Evolutionary conservation across 2,888 invertebrate genomes (phyloP), one percentile per base, ranked within the genome.

Genomic region (Trachelus troglodyta): DNA sequence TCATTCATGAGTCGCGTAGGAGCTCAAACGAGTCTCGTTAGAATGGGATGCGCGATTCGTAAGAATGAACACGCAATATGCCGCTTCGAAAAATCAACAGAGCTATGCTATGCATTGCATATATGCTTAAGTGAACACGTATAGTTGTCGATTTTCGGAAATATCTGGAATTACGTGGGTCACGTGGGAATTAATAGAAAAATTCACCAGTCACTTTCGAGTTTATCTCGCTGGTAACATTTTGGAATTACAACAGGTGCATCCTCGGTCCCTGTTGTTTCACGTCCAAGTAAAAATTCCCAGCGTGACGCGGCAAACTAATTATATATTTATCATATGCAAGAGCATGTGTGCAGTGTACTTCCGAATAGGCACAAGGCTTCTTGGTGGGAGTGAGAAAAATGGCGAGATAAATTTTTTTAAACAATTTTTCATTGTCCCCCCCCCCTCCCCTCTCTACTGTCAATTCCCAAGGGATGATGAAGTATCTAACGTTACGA

Each of bases 1-100:
- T 73, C 76, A 79, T 78, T 78, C 79, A 79, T 77, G 79, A 69
- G 76, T 56, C 73, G 77, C 69, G 56, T 56, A 9, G 56, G 23
- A 56, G 56, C 56, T 56, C 23, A 9, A 34, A 40, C 56, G 77
- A 73, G 56, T 69, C 77, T 37, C 37, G 73, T 31, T 40, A 73
- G 73, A 74, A 76, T 76, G 34, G 34, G 34, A 75, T 71, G 73
- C 35, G 69, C 40, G 56, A 30, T 73, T 30, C 33, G 11, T 34
- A 12, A 34, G 69, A 69, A n/a, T 15, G 35, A 76, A 37, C 34
- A 69, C 34, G 37, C 30, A 30, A 31, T 56, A 56, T 56, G 56
- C 56, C 9, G 6, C 56, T 56, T 56, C 56, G 56, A 23, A 56
- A 56, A 56, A 56, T 56, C 9, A 4, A n/a, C 15, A 35, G 37